These are phyloP conservation scores for Actinostola sp. DNA, from an alignment of 92 coral and sea anemone genomes.

Conservation along the genomic window DNA sequence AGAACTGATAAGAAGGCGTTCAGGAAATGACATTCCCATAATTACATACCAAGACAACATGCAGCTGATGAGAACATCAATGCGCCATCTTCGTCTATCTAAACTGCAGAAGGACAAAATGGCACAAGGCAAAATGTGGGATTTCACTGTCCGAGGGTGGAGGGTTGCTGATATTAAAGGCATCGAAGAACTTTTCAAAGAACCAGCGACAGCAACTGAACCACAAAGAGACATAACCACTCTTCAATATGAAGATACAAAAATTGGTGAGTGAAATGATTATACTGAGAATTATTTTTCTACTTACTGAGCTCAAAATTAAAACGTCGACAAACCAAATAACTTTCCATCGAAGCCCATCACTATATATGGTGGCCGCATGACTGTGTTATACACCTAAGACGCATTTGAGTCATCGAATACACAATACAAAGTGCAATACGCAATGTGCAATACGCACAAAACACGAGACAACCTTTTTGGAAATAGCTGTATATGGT, in stretches of 20 bases:
- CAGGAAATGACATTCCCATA: slow-evolving; percentile 18
- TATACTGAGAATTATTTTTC: too few relatives aligned
- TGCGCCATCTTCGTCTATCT: slow-evolving; percentile 54
- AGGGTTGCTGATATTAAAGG: slow-evolving; percentile 44
- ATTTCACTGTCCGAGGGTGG: slow-evolving; percentile 42
- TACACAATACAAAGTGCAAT: too few relatives aligned
- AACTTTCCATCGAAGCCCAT: too few relatives aligned
- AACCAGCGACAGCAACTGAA: slow-evolving; percentile 11
- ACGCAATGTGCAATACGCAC: too few relatives aligned
- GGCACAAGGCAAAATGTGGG: slow-evolving; percentile 42
- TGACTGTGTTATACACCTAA: too few relatives aligned
- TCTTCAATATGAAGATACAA: slow-evolving; percentile 36
- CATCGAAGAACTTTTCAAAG: slow-evolving; percentile 30
- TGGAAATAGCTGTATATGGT: too few relatives aligned
- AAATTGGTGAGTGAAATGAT: slow-evolving; percentile 44
- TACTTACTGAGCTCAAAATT: too few relatives aligned
- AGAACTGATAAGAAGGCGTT: slow-evolving; percentile 16
- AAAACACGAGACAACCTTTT: too few relatives aligned
- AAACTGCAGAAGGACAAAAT: slow-evolving; percentile 38
- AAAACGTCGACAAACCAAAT: too few relatives aligned
- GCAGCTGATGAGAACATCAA: slow-evolving; percentile 44
- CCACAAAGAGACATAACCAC: slow-evolving; percentile 33
- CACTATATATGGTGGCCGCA: too few relatives aligned
- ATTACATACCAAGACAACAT: slow-evolving; percentile 54
- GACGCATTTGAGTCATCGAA: too few relatives aligned